These are phyloP conservation scores for Drosophila quinaria DNA, from an alignment of 2,888 invertebrate species.

Conservation along the genomic window DNA sequence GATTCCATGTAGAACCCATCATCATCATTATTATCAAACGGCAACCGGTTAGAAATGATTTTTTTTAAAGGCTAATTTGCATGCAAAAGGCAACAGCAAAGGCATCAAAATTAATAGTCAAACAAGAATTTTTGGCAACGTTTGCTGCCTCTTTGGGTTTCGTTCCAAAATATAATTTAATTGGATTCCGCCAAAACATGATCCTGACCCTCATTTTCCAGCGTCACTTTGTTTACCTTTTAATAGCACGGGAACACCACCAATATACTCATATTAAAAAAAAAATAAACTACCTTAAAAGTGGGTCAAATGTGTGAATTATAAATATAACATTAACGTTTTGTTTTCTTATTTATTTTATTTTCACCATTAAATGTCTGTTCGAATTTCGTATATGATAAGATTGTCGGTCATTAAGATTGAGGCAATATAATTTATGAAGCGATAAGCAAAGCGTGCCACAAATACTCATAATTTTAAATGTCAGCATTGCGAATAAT, in stretches of 20 bases:
- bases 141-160: slow-evolving; percentile 1
- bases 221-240: slow-evolving; percentile 43
- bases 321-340: slow-evolving; percentile 37
- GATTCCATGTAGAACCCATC: slow-evolving; percentile 42
- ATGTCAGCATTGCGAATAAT: slow-evolving; percentile 2
- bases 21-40: slow-evolving; percentile 30
- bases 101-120: slow-evolving; percentile 52
- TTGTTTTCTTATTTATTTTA: slow-evolving; percentile 8
- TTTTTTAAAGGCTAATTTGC: slow-evolving; percentile 55
- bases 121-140: slow-evolving; percentile 33
- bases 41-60: slow-evolving; percentile 58
- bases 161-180: slow-evolving; percentile 39
- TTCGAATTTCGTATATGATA: slow-evolving; percentile 24
- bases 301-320: slow-evolving; percentile 45
- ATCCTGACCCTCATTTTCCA: slow-evolving; percentile 8
- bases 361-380: slow-evolving; percentile 15
- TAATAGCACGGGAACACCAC: slow-evolving; percentile 14
- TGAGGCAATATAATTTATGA: slow-evolving; percentile 21
- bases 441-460: slow-evolving; percentile 48
- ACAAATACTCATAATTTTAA: slow-evolving; percentile 4
- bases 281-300: slow-evolving; percentile 41
- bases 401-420: slow-evolving; percentile 34
- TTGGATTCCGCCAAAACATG: slow-evolving; percentile 34
- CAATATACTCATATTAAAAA: slow-evolving; percentile 28
- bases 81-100: slow-evolving; percentile 53